Evolutionary conservation across 2,888 invertebrate genomes (phyloP).

Genomic region (Drosophila incognita): DNA sequence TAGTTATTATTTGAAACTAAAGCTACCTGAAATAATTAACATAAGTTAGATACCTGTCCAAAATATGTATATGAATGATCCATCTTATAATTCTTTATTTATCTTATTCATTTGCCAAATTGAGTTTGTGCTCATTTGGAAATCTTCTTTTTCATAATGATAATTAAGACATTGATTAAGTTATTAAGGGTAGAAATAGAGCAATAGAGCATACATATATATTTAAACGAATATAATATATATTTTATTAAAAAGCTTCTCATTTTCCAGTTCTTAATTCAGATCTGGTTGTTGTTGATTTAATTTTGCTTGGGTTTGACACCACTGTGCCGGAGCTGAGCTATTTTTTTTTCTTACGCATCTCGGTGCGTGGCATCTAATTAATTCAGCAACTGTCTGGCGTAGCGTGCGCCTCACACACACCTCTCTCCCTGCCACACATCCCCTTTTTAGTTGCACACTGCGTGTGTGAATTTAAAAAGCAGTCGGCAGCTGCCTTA

Average conservation of each 20-base stretch:
- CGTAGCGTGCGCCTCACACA: slow-evolving; percentile 24
- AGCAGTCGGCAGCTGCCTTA: slow-evolving; percentile 70
- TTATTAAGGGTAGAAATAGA: no score
- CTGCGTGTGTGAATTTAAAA: slow-evolving; percentile 79
- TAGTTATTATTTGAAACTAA: neutral
- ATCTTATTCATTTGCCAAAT: no score
- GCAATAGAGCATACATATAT: no score
- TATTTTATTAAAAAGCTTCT: neutral
- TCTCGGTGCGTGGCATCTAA: slow-evolving; percentile 77
- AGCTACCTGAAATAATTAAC: no score
- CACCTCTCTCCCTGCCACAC: slow-evolving; percentile 1
- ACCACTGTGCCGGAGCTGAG: slow-evolving; percentile 41
- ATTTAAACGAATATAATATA: neutral
- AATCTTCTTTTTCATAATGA: neutral
- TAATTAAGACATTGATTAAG: no score
- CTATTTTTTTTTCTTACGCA: slow-evolving; percentile 54
- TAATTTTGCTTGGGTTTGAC: neutral
- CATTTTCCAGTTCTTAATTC: neutral
- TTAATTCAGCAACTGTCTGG: slow-evolving; percentile 77
- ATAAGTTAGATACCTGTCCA: no score
- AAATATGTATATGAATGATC: no score
- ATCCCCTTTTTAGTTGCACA: slow-evolving; percentile 31
- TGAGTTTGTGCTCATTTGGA: no score
- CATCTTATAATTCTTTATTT: no score
- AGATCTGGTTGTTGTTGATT: neutral